Base-by-base conservation (phyloP, 2,113 vertebrate genomes). In the Quiscalus mexicanus region DNA sequence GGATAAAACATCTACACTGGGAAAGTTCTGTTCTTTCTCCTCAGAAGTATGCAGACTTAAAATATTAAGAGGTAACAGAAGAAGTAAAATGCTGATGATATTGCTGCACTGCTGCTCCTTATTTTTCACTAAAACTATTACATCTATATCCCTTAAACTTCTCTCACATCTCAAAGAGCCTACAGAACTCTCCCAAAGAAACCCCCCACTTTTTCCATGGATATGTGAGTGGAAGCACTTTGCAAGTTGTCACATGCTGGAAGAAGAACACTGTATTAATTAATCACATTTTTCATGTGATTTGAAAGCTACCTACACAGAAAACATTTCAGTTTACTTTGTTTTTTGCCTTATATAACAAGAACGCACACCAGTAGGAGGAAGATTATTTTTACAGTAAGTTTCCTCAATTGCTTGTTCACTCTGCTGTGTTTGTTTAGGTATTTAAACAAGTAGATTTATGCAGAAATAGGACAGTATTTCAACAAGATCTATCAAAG, bases 311-410 rank as follows among this genome's bases (percentile, higher is more conserved):
- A 87, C 94, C 89, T 93, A 87, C 79, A 93, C 74, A 91, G 45
- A 93, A 91, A 94, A 95, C 70, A 89, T 84, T 89, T 84, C 37
- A 63, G 70, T 86, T 95, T 87, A 88, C 53, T 89, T 88, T 93
- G 80, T 30, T 88, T 94, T 94, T 84, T 0, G 7, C 68, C 84
- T 96, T 94, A 80, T 18, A 3, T 81, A 95, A 96, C 79, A 87
- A 68, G 80, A 94, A 87, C 1, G 37, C 0, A 0, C 69, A 81
- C 8, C 68, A 82, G 87, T 33, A 79, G 93, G 84, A 95, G 82
- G 77, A 78, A 60, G 52, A 91, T 86, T 80, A 84, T 95, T 95
- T 93, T 97, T 71, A 89, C 58, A 75, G 74, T 49, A 85, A 85
- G 53, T 69, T 90, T 87, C 41, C 86, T 76, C 74, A 87, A 88